These are phyloP conservation scores for Lithobates pipiens DNA, from an alignment of 2,797 vertebrate species.

Conservation along the genomic window DNA sequence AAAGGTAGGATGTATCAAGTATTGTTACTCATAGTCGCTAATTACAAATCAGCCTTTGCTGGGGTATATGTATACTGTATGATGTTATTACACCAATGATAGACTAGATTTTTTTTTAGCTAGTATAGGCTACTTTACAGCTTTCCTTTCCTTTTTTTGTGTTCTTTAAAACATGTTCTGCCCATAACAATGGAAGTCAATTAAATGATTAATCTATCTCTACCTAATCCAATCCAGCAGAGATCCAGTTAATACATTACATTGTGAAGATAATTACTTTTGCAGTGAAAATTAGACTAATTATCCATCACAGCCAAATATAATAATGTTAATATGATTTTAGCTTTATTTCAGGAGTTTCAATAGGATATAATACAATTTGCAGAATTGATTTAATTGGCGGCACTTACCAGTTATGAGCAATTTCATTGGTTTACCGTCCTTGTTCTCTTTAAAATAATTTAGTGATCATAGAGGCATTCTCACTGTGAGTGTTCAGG, in stretches of 20 bases:
- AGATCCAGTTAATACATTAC: not conserved
- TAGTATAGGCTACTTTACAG: not conserved
- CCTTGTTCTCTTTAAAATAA: not conserved
- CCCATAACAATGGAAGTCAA: not conserved
- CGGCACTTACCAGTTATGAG: not conserved
- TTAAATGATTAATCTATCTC: not conserved
- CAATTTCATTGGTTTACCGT: not conserved
- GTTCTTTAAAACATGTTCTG: not conserved
- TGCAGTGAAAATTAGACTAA: not conserved
- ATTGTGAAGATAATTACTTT: not conserved
- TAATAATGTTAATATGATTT: not conserved
- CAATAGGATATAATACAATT: not conserved
- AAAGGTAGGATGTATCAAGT: no score
- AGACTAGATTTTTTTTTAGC: no score
- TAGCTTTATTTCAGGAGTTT: not conserved
- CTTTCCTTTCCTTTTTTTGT: no score
- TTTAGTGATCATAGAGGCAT: not conserved
- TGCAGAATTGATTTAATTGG: not conserved
- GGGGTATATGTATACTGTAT: no score
- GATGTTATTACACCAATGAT: no score
- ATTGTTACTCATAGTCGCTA: no score
- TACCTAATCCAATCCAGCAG: not conserved
- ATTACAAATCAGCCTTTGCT: no score
- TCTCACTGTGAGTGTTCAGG: not conserved
- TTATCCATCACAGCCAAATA: not conserved